Conservation (phyloP, 2,113 vertebrate genomes). For the Myanophis thanlyinensis region DNA sequence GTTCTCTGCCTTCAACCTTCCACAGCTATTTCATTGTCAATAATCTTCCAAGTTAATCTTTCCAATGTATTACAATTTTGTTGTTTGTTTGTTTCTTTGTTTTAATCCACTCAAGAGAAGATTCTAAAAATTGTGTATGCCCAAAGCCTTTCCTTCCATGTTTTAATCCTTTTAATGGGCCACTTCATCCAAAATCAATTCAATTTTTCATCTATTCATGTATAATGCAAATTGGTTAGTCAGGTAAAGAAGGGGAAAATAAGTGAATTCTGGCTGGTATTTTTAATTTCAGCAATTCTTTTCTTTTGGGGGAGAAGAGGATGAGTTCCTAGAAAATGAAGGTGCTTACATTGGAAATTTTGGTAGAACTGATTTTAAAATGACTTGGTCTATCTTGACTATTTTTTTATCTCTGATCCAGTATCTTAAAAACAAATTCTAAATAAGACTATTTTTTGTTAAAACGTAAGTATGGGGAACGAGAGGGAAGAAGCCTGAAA, state of each 20-base stretch:
- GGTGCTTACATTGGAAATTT: neutral
- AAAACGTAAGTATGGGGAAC: neutral
- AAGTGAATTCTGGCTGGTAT: neutral
- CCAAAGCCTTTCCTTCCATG: neutral
- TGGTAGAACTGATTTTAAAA: neutral
- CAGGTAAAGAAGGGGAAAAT: neutral
- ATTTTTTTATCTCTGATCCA: neutral
- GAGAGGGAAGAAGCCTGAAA: neutral
- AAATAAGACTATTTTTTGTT: neutral
- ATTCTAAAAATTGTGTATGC: neutral
- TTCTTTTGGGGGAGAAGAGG: neutral
- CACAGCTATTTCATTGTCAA: neutral
- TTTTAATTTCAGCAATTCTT: neutral
- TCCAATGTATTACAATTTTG: neutral
- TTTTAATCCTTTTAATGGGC: neutral
- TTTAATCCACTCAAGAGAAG: neutral
- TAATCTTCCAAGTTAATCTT: neutral
- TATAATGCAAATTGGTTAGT: neutral
- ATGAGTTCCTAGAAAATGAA: neutral
- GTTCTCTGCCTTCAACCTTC: neutral
- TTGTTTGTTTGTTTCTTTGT: neutral
- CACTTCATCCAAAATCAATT: neutral
- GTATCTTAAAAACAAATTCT: neutral
- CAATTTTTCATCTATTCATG: fast-evolving
- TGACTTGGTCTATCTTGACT: neutral